Base-by-base conservation (phyloP, 1,140 invertebrate species). In the Acromyrmex charruanus region DNA sequence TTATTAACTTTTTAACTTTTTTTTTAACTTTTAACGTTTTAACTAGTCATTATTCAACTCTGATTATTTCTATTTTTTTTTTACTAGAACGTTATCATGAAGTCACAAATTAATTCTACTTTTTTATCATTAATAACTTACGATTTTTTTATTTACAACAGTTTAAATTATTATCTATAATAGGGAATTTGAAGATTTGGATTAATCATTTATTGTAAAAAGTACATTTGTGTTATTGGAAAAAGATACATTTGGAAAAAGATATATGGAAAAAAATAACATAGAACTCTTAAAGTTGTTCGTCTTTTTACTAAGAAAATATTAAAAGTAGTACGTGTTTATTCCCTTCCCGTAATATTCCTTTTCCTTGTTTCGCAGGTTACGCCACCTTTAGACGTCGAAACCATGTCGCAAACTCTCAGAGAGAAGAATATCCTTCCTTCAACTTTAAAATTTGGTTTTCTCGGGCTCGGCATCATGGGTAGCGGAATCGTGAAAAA, bases 401-500 rank as follows among this genome's bases (percentile, higher is more conserved):
- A 97, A 93, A 97, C 96, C 51, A 96, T 98, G 1, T 97, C 98
- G 0, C 97, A 98, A 90, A 97, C 97, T 0, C 94, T 98, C 5
- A 97, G 98, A 92, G 97, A 98, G 84, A 98, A 98, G 93, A 98
- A 98, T 87, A 98, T 99, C 85, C 96, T 97, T 77, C 97, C 98
- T 2, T 99, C 98, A 14, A 96, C 96, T 79, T 96, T 98, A 93
- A 98, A 97, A 92, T 99, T 99, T 93, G 99, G 99, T 16, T 99
- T 99, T 94, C 96, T 99, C 53, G 99, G 99, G 0, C 96, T 99
- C 10, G 99, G 99, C 59, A 99, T 98, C 91, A 99, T 99, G 98
- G 99, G 99, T n/a, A 97, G 97, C 63, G 98, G 98, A 25, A 98
- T 99, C 92, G 98, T 99, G 0, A 99, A 98, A 96, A 99, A 99